Evolutionary conservation across 2,113 vertebrate genomes (phyloP).

Genomic region (Tyto alba): DNA sequence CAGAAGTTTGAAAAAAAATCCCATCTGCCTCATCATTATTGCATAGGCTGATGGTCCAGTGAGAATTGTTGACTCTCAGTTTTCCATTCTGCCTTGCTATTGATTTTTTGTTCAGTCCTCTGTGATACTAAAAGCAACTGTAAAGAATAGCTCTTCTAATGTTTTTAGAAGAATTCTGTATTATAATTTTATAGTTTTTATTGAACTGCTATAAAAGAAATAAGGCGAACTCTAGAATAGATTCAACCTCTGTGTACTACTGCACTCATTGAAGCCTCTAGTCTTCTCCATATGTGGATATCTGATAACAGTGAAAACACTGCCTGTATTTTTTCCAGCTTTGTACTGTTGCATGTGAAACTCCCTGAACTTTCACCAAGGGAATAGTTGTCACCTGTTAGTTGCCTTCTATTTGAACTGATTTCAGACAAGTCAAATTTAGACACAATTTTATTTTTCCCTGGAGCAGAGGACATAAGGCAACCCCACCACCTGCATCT

Average conservation of each 20-base stretch:
- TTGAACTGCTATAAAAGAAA: background rate
- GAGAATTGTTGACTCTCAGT: background rate
- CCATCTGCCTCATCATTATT: background rate
- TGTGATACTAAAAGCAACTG: background rate
- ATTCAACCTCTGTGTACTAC: background rate
- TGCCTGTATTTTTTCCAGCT: background rate
- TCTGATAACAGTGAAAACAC: background rate
- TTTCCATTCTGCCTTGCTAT: constrained; percentile 4
- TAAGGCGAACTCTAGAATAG: background rate
- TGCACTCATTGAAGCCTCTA: background rate
- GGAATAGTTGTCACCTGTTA: background rate
- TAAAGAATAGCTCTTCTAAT: background rate
- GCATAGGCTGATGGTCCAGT: background rate
- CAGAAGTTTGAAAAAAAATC: background rate
- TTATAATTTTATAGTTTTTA: background rate
- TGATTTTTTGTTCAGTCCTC: background rate
- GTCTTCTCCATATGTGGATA: background rate
- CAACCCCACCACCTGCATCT: background rate
- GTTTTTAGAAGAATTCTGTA: background rate
- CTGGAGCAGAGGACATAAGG: background rate
- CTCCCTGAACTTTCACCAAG: background rate
- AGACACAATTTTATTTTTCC: background rate
- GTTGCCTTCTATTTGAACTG: background rate
- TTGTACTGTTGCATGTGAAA: background rate
- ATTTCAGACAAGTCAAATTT: background rate